Conservation (phyloP, 2,113 vertebrate species). For the Leptocoma aspasia region DNA sequence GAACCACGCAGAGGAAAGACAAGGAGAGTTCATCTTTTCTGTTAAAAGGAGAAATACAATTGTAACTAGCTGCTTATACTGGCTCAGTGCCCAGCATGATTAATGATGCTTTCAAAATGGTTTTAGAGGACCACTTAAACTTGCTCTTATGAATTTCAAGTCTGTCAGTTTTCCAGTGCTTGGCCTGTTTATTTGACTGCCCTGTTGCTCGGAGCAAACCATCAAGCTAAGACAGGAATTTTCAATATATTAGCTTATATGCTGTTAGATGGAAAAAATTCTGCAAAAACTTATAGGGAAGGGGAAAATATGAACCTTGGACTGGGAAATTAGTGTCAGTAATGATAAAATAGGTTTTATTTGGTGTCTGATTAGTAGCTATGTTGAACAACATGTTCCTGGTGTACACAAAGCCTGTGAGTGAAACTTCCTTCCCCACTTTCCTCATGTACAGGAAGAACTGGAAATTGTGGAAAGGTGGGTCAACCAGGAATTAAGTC, state of each 20-base stretch:
- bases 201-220: not conserved
- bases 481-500: not conserved
- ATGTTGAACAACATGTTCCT: not conserved
- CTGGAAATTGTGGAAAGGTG: not conserved
- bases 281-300: not conserved
- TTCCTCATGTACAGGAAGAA: not conserved
- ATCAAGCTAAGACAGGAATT: not conserved
- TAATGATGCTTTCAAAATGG: slow-evolving; percentile 36
- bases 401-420: not conserved
- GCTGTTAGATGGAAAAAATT: not conserved
- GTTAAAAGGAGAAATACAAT: slow-evolving; percentile 1
- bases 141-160: not conserved
- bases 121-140: slow-evolving; percentile 37
- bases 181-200: slow-evolving; percentile 10
- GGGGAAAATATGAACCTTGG: not conserved
- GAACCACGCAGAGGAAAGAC: not conserved
- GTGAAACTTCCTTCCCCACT: not conserved
- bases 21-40: not conserved
- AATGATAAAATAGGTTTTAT: not conserved
- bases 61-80: slow-evolving; percentile 6
- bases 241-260: not conserved
- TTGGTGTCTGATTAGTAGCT: not conserved
- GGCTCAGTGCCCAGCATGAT: not conserved
- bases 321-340: not conserved
- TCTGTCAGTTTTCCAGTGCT: slow-evolving; percentile 3